Conservation (phyloP, 2,113 vertebrate genomes). For the Nothoprocta perdicaria region DNA sequence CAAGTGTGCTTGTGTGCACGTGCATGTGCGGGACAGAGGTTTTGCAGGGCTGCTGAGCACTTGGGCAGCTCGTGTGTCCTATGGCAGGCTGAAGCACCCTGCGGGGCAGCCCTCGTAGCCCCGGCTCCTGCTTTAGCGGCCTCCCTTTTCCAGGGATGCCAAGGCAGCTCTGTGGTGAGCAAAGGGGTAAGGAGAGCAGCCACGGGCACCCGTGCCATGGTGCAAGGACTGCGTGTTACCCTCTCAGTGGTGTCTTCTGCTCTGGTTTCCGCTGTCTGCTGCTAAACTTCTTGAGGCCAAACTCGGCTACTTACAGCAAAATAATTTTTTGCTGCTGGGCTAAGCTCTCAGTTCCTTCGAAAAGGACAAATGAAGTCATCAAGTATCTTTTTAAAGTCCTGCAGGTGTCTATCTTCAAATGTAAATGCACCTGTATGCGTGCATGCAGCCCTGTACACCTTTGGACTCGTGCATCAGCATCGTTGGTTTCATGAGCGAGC, state of each 20-base stretch:
- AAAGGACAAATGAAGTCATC: rapidly evolving
- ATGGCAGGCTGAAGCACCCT: neutral
- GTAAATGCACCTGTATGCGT: neutral
- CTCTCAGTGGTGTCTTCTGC: neutral
- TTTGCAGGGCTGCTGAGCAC: neutral
- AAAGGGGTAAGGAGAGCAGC: neutral
- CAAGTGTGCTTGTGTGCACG: neutral
- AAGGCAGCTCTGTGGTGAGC: neutral
- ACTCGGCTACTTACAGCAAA: neutral
- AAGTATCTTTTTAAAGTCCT: neutral
- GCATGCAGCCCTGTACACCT: rapidly evolving
- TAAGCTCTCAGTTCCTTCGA: neutral
- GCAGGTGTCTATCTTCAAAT: neutral
- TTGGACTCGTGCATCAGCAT: neutral
- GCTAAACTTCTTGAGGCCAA: neutral
- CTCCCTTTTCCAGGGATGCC: neutral
- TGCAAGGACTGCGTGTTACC: neutral
- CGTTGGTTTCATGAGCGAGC: rapidly evolving
- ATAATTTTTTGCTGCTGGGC: neutral
- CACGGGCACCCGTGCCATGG: rapidly evolving
- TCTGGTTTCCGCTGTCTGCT: neutral
- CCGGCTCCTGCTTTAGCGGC: neutral
- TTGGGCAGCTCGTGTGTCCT: too few relatives aligned
- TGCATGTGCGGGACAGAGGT: neutral
- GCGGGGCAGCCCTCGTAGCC: neutral